phyloP scores from a whole-genome alignment of 2,888 invertebrate genomes.

The Agriopis marginaria region DNA sequence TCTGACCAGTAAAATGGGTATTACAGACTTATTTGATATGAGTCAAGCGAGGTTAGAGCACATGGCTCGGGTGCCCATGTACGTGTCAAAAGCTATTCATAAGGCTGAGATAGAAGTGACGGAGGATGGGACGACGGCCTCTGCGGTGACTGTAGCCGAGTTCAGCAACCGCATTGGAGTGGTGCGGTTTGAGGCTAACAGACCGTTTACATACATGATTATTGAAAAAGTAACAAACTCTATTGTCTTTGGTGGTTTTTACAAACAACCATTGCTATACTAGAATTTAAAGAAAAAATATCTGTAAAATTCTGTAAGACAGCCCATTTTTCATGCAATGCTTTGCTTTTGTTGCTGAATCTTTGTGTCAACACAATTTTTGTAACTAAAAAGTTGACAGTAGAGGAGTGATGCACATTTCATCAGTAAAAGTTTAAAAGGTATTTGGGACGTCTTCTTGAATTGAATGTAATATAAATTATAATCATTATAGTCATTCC shows the following conservation, averaged over 20 bases:
- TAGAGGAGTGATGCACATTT: not conserved
- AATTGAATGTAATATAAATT: not conserved
- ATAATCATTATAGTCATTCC: too few species aligned
- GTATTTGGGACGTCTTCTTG: not conserved
- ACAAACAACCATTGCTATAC: constrained; percentile 69
- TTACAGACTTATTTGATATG: constrained; percentile 87
- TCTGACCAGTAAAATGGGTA: constrained; percentile 69
- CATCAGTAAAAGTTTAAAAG: not conserved
- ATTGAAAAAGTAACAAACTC: constrained; percentile 86
- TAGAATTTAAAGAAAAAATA: constrained; percentile 43
- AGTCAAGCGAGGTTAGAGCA: constrained; percentile 63
- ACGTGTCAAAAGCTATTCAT: constrained; percentile 88
- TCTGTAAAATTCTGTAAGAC: not conserved
- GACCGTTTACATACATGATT: constrained; percentile 89
- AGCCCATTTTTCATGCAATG: not conserved
- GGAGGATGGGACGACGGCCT: constrained; percentile 90
- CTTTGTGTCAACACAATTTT: not conserved
- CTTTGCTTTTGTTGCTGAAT: not conserved
- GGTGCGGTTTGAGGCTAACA: constrained; percentile 87
- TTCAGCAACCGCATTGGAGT: constrained; percentile 84
- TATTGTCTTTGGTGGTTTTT: constrained; percentile 78
- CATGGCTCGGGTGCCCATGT: constrained; percentile 82
- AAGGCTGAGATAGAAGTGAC: constrained; percentile 91
- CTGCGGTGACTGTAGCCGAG: constrained; percentile 84
- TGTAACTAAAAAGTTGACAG: not conserved